A percentile compares a stretch with the other conserved stretches of the same genome.
Conservation (phyloP, 2,113 vertebrate genomes). For the Acrocephalus kingi region DNA sequence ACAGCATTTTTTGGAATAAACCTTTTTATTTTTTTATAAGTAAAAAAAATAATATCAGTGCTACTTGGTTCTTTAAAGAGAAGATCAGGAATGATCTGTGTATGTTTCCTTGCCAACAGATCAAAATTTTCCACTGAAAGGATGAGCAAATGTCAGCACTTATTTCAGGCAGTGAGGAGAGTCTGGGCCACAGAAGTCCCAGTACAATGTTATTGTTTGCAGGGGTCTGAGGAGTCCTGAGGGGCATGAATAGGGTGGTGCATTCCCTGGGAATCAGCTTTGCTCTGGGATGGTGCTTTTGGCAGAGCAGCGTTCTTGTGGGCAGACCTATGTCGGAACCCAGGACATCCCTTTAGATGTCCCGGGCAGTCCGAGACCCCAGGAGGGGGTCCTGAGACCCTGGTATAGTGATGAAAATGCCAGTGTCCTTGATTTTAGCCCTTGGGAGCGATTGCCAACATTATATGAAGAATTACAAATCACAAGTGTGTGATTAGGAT, state of each 20-base stretch:
- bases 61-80: neutral
- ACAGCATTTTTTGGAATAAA: neutral
- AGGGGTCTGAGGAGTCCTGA: neutral
- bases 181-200: neutral
- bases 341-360: too few species aligned
- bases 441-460: too few species aligned
- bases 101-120: neutral
- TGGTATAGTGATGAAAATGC: too few species aligned
- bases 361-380: too few species aligned
- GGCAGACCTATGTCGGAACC: neutral
- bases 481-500: too few species aligned
- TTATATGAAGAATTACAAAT: too few species aligned
- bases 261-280: neutral
- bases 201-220: neutral
- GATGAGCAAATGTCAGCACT: neutral
- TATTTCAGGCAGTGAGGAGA: neutral
- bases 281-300: neutral
- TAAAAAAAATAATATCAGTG: neutral
- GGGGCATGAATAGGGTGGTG: neutral
- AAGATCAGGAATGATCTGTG: neutral
- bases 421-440: too few species aligned
- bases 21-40: neutral
- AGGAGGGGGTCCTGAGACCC: too few species aligned
- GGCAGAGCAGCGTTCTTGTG: neutral
- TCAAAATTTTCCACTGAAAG: neutral